These are phyloP conservation scores for Helogale parvula DNA, from an alignment of 2,113 vertebrate species.

Conservation along the genomic window DNA sequence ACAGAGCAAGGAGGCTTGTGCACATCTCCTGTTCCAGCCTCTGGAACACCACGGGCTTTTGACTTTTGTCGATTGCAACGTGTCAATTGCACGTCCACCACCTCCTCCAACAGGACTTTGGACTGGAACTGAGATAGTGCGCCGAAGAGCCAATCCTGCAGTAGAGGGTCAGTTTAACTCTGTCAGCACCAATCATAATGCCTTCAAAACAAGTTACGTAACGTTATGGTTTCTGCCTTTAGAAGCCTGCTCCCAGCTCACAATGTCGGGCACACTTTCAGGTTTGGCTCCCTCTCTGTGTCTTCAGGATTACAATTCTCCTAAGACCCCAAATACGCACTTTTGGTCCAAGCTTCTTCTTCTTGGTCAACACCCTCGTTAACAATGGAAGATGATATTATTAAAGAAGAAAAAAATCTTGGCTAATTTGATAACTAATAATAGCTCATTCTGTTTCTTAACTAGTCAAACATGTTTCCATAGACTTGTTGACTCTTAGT, in stretches of 20 bases:
- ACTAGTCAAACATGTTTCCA: not conserved
- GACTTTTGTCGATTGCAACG: not conserved
- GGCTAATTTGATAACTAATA: not conserved
- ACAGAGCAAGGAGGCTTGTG: not conserved
- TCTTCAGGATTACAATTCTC: not conserved
- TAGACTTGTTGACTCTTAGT: not conserved
- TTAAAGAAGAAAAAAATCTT: not conserved
- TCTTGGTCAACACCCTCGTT: not conserved
- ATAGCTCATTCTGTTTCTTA: not conserved
- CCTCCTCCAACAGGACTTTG: not conserved
- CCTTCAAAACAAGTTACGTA: not conserved
- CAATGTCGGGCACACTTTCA: not conserved
- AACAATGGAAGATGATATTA: not conserved
- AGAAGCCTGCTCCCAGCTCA: not conserved
- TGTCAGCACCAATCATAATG: not conserved
- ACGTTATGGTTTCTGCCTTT: not conserved
- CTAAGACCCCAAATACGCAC: not conserved
- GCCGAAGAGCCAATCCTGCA: not conserved
- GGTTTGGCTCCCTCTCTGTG: not conserved
- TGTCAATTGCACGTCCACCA: not conserved
- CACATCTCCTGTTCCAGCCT: not conserved
- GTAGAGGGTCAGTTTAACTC: not conserved
- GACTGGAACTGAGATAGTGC: not conserved
- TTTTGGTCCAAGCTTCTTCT: not conserved
- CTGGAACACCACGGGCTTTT: not conserved